Base-by-base conservation (phyloP, 2,113 vertebrate species). In the Piprites chloris region DNA sequence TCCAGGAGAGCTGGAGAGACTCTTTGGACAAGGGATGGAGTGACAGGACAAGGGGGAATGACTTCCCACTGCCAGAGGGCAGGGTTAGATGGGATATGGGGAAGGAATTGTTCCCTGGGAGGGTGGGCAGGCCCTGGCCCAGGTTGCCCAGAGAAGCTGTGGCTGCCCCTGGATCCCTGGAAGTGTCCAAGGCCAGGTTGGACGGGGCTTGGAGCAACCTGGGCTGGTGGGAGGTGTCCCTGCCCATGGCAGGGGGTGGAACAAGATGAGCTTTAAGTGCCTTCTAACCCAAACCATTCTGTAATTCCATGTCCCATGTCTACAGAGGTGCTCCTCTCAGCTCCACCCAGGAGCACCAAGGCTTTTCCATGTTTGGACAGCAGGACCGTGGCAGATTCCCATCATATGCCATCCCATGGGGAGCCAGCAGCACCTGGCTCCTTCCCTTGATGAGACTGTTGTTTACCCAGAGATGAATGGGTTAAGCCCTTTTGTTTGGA, bases 141-240 rank as follows among this genome's bases (percentile, higher is more conserved):
- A 74, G 82, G n/a, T 27, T 85, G 59, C 41, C 59, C 41, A 67
- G 52, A 76, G 61, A 3, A 67, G 62, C 84, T 87, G n/a, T n/a
- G n/a, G n/a, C n/a, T n/a, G n/a, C n/a, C n/a, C n/a, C n/a, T n/a
- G n/a, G n/a, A n/a, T n/a, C n/a, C n/a, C n/a, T n/a, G n/a, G n/a
- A 0, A 62, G 46, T 61, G 55, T 0, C 85, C 85, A 69, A n/a
- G 85, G 55, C 47, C 73, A 69, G 65, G 39, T 0, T 87, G 73
- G 44, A 35, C 8, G 9, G 50, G 24, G 35, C 30, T 85, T 23
- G 71, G 63, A 86, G 44, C 53, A 59, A 5, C 46, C 53, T 69
- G 63, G 46, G 22, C 19, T 0, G 10, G 22, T 39, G 55, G 55
- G 0, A 47, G 24, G 4, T n/a, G 74, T 79, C 41, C 24, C 41